Base-by-base conservation (phyloP, 30 jellyfish, hydroid and myxozoan species). In the Turritopsis dohrnii region DNA sequence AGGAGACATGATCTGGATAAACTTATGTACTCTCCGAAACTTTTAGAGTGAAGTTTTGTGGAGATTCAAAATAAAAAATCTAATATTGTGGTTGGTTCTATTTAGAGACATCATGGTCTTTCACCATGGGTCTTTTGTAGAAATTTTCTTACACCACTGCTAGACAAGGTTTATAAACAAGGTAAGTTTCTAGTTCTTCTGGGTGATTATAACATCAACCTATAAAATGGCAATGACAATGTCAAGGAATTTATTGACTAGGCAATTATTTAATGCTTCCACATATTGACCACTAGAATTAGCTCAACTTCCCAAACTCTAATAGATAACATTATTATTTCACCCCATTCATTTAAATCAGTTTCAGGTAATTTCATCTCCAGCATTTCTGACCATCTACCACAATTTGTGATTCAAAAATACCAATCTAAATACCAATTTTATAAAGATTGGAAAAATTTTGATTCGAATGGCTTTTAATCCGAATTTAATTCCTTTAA, bases 161-260 rank as follows among this genome's bases (percentile, higher is more conserved):
- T n/a, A n/a, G n/a, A n/a, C n/a, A n/a, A n/a, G n/a, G n/a, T n/a
- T n/a, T n/a, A n/a, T n/a, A n/a, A n/a, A n/a, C n/a, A n/a, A 54
- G n/a, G n/a, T 54, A 54, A 54, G n/a, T 18, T 16, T 16, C 19
- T 54, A 16, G 18, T 16, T n/a, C 18, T 54, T 54, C n/a, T 18
- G 72, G 72, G 72, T 54, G 72, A 54, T n/a, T 54, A 16, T 54
- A 54, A 54, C 72, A 54, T 54, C 18, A 54, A 54, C n/a, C 72
- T 54, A 16, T n/a, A 16, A 54, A 54, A 54, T n/a, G n/a, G 23
- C 18, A 24, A 71, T 16, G 23, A 16, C 16, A 16, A 71, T 19
- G 18, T 71, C 80, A 19, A 16, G 19, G 28, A 17, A 16, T 71
- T 24, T 17, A 16, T 16, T 71, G 18, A 24, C 28, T 17, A 19